Evolutionary conservation across 2,113 vertebrate genomes (phyloP).

Genomic region (Argyrosomus japonicus): DNA sequence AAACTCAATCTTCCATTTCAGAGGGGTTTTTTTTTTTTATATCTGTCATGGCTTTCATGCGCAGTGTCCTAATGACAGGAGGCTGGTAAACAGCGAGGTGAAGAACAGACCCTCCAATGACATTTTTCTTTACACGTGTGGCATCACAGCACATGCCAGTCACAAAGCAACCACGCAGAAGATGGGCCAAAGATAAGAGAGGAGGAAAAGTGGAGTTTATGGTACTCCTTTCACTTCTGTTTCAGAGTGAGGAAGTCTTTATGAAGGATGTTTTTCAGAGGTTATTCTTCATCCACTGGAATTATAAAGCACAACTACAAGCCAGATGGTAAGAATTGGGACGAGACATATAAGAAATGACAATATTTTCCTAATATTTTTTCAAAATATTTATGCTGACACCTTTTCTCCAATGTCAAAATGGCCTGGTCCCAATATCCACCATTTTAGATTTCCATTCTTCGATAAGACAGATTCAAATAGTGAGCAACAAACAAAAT

Average conservation of each 20-base stretch:
- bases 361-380: too few species aligned
- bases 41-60: conserved; percentile 60
- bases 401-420: too few species aligned
- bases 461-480: too few species aligned
- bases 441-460: too few species aligned
- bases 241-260: background rate
- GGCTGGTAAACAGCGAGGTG: conserved; percentile 58
- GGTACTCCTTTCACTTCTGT: background rate
- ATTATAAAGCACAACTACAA: background rate
- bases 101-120: conserved; percentile 37
- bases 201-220: background rate
- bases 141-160: conserved; percentile 43
- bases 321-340: background rate
- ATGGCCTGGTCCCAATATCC: too few species aligned
- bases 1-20: conserved; percentile 79
- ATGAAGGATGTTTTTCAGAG: background rate
- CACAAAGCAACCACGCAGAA: conserved; percentile 22
- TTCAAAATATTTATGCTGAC: too few species aligned
- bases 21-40: conserved; percentile 23
- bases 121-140: conserved; percentile 48
- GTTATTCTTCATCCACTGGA: background rate
- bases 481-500: too few species aligned
- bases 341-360: background rate
- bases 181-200: background rate
- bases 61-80: conserved; percentile 57